Evolutionary conservation across 1,140 invertebrate genomes (phyloP).

Genomic region (Bactericera cockerelli): DNA sequence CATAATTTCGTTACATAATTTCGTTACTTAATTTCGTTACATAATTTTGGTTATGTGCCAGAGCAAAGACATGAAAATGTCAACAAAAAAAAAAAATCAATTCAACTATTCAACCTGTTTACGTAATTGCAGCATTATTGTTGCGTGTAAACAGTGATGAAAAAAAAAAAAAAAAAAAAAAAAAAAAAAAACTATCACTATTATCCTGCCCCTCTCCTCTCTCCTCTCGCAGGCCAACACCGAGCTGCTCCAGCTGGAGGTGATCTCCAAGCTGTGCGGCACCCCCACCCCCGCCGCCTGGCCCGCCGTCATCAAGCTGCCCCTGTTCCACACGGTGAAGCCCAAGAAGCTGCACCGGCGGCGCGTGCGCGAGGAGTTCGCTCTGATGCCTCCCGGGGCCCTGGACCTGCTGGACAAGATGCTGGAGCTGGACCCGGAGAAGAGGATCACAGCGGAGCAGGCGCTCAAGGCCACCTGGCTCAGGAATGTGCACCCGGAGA

Average conservation of each 20-base stretch:
- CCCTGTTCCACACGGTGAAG: constrained; percentile 79
- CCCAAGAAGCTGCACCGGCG: constrained; percentile 81
- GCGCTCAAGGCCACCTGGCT: constrained; percentile 91
- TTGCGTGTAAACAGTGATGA: too few relatives aligned
- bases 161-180: too few relatives aligned
- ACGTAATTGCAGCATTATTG: too few relatives aligned
- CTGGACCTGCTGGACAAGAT: constrained; percentile 91
- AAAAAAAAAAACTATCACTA: too few relatives aligned
- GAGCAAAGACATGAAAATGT: too few relatives aligned
- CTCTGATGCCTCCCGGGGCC: constrained; percentile 73
- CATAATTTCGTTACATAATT: too few relatives aligned
- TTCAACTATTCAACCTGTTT: too few relatives aligned
- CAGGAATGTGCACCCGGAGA: constrained; percentile 73
- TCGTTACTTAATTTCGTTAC: too few relatives aligned
- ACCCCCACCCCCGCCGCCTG: constrained; percentile 93
- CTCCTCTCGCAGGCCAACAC: constrained; percentile 60
- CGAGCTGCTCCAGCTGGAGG: constrained; percentile 87
- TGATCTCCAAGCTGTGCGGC: constrained; percentile 88
- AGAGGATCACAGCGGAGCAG: constrained; percentile 84
- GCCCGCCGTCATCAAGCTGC: constrained; percentile 91
- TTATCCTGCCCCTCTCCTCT: neutral
- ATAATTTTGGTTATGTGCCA: too few relatives aligned
- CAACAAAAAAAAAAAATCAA: too few relatives aligned
- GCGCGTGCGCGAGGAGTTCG: constrained; percentile 80
- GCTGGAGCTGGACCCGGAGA: constrained; percentile 88